Base-by-base conservation (phyloP, 2,113 vertebrate species). In the Corythoichthys haematopterus region DNA sequence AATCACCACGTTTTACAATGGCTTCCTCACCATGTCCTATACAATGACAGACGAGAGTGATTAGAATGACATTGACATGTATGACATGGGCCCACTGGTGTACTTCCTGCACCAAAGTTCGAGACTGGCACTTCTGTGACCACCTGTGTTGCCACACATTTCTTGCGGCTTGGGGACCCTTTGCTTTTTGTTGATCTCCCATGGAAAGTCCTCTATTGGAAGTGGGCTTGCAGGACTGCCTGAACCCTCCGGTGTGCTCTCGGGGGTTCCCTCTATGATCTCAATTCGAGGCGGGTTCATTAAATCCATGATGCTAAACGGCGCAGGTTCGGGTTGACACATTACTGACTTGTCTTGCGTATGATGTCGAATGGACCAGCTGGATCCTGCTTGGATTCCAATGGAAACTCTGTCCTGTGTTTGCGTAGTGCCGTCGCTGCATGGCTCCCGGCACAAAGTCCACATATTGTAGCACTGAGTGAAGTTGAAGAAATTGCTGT, bases 401-500 rank as follows among this genome's bases (percentile, higher is more conserved):
- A 92, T 71, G 36, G 91, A 93, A 70, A 92, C 87, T 60, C 91
- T 80, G 56, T 92, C 90, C 1, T 89, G 81, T 10, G 90, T 89
- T 80, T 89, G 90, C 0, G 88, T 84, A 60, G 88, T 81, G 70
- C 83, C 83, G 77, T 89, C 88, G 6, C 80, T 89, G 77, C 86
- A 88, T 4, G 86, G 87, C 75, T 92, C 91, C 50, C 91, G 87
- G 77, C 92, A 91, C 80, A 92, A 86, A 48, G 89, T 91, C 92
- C 92, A 93, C 89, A 92, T 91, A 66, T 92, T 93, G 82, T 93
- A 93, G 82, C 92, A 93, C 89, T 92, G 92, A 61, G 92, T 93
- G 74, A 93, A 93, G 84, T 93, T 93, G 83, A 93, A 92, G 85
- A 93, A 93, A 87, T 93, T 93, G 82, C 91, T 93, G 89, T 93